Conservation (phyloP, 2,113 vertebrate species). For the Glareola pratincola region DNA sequence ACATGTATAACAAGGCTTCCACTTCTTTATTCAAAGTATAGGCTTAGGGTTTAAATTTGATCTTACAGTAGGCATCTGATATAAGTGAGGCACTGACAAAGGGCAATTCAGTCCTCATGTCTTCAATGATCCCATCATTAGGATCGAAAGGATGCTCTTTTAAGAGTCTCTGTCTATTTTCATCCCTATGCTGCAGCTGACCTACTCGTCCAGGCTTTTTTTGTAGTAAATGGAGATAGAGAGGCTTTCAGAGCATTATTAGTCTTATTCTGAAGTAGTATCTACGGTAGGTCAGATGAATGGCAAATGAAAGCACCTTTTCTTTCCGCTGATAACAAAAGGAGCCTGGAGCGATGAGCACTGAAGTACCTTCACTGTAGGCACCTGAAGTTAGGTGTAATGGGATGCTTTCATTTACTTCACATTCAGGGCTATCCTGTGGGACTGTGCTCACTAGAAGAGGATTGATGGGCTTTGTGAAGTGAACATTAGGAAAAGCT, state of each 20-base stretch:
- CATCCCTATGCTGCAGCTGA: background rate
- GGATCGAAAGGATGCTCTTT: background rate
- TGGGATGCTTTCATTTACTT: background rate
- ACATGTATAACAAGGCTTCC: background rate
- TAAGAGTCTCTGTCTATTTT: background rate
- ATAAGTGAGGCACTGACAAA: background rate
- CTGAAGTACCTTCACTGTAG: background rate
- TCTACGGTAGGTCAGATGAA: background rate
- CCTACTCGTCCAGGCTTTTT: background rate
- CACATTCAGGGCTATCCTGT: background rate
- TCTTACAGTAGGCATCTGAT: background rate
- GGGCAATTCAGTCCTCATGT: background rate
- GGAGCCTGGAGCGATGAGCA: background rate
- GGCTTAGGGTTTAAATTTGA: background rate
- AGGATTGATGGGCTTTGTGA: background rate
- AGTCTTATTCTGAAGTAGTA: background rate
- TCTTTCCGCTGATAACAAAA: constrained; percentile 3
- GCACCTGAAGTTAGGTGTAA: background rate
- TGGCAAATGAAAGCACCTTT: background rate
- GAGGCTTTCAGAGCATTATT: constrained; percentile 18
- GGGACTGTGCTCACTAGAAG: background rate
- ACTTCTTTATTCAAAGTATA: background rate
- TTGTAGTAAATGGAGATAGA: background rate
- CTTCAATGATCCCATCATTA: background rate
- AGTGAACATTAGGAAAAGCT: background rate